These are phyloP conservation scores for Phania funesta DNA, from an alignment of 2,888 invertebrate species.

Conservation along the genomic window DNA sequence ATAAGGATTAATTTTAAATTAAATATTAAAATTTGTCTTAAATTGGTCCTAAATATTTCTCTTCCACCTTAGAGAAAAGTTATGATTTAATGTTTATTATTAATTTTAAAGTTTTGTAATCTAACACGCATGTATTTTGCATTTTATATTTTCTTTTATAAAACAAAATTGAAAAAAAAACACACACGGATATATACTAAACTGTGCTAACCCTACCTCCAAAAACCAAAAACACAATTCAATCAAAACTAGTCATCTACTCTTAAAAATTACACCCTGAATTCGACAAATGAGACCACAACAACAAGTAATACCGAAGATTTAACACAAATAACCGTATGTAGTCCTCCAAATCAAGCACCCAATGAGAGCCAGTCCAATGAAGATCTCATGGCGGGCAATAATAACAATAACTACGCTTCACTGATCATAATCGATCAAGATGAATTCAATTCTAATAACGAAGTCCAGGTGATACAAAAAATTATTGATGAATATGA, in stretches of 20 bases:
- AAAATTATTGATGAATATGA: conserved; percentile 81
- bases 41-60: not conserved
- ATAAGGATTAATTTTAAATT: not conserved
- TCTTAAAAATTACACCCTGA: conserved; percentile 60
- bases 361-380: conserved; percentile 24
- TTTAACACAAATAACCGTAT: conserved; percentile 52
- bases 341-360: conserved; percentile 43
- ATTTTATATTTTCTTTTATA: conserved; percentile 53
- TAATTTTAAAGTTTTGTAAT: conserved; percentile 54
- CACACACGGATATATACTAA: conserved; percentile 25
- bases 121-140: conserved; percentile 62
- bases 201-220: conserved; percentile 58
- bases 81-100: conserved; percentile 20
- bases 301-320: conserved; percentile 50
- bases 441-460: conserved; percentile 77
- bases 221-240: conserved; percentile 15
- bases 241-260: conserved; percentile 48
- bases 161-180: conserved; percentile 26
- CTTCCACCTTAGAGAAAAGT: not conserved
- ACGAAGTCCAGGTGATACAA: conserved; percentile 78
- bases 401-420: conserved; percentile 69
- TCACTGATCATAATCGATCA: conserved; percentile 79
- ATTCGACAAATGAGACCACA: conserved; percentile 53
- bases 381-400: conserved; percentile 16
- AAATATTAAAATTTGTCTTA: too few relatives aligned